Conservation (phyloP, 2,797 vertebrate species). For the Scyliorhinus canicula region DNA sequence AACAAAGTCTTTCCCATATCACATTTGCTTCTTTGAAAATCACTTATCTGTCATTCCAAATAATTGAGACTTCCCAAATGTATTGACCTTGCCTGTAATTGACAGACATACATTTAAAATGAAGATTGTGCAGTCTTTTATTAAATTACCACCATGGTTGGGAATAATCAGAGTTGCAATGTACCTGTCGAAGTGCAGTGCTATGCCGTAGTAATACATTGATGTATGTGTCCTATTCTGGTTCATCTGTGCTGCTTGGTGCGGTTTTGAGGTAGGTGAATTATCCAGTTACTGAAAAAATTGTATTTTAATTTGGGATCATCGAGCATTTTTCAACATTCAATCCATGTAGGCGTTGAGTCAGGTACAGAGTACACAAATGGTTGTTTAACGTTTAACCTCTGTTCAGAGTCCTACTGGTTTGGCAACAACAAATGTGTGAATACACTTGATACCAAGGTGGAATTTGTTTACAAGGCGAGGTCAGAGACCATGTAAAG, state of each 20-base stretch:
- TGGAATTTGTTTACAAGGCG: background rate
- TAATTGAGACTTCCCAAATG: background rate
- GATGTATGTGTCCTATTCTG: background rate
- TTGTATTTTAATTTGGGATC: background rate
- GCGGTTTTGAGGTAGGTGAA: background rate
- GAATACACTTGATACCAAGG: background rate
- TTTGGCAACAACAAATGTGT: background rate
- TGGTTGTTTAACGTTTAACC: background rate
- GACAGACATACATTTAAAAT: background rate
- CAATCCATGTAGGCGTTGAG: background rate
- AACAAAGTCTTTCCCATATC: no score
- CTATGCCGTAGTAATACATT: background rate
- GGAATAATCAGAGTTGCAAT: background rate
- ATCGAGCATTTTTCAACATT: background rate
- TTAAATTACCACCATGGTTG: background rate
- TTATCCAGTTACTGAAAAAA: background rate
- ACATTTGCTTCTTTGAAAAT: no score
- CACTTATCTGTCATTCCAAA: background rate
- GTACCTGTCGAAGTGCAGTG: background rate
- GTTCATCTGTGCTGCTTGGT: background rate
- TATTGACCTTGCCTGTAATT: background rate
- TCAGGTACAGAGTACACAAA: background rate
- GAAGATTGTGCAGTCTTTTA: background rate
- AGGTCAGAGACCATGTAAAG: background rate
- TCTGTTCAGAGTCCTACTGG: background rate